These are phyloP conservation scores for Daubentonia madagascariensis DNA, from an alignment of 2,113 vertebrate genomes.

Conservation along the genomic window DNA sequence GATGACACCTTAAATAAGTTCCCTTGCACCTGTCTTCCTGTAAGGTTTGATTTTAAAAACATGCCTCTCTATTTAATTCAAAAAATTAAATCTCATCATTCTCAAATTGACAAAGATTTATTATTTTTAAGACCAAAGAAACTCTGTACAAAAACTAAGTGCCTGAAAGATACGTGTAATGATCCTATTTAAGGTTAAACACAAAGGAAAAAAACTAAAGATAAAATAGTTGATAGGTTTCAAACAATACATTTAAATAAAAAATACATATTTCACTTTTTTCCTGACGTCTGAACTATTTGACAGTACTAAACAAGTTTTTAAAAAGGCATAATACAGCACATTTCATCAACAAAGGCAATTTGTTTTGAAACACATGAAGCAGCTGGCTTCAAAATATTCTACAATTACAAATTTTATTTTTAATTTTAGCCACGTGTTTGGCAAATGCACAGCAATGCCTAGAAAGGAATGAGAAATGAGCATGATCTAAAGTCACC, in stretches of 20 bases:
- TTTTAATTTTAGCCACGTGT: conserved; percentile 6
- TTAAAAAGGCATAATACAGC: not conserved
- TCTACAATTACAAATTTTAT: not conserved
- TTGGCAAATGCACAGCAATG: conserved; percentile 16
- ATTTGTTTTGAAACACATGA: conserved; percentile 32
- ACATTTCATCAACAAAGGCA: conserved; percentile 18
- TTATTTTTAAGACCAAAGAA: conserved; percentile 37
- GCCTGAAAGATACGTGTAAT: not conserved
- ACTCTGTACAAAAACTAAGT: not conserved
- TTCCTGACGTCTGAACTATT: not conserved
- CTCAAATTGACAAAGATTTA: not conserved
- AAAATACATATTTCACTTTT: not conserved
- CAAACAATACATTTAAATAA: conserved; percentile 22
- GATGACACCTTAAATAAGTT: not conserved
- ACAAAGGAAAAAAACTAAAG: not conserved
- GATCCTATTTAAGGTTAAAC: conserved; percentile 14
- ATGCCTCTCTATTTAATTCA: not conserved
- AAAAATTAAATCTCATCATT: not conserved
- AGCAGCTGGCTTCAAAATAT: conserved; percentile 38
- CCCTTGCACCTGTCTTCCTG: not conserved
- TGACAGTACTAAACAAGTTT: not conserved
- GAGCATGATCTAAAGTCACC: not conserved
- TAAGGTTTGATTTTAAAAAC: conserved; percentile 17
- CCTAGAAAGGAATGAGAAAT: not conserved
- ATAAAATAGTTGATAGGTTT: conserved; percentile 1